These are phyloP conservation scores for Procambarus virginalis DNA, from an alignment of 1,140 invertebrate genomes.

Conservation along the genomic window DNA sequence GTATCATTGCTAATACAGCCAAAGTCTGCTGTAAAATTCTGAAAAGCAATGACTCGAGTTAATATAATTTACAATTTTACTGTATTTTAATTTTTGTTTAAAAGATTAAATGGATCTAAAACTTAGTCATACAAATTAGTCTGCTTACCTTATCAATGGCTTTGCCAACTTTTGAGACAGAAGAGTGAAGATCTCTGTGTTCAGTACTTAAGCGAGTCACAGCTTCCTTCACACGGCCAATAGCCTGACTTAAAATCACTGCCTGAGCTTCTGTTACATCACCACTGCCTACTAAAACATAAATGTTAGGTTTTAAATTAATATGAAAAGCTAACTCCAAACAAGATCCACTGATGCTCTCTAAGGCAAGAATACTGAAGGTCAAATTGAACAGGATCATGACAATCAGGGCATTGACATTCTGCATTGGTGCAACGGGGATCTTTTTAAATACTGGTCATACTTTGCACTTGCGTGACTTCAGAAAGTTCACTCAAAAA, in stretches of 20 bases:
- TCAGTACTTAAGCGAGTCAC: conserved; percentile 75
- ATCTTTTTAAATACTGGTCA: not conserved
- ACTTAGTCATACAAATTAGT: not conserved
- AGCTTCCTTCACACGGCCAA: conserved; percentile 58
- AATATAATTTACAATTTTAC: not conserved
- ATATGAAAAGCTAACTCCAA: not conserved
- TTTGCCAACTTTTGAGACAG: conserved; percentile 97
- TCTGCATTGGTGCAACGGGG: not conserved
- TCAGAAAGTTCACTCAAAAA: too few relatives aligned
- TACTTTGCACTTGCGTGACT: too few relatives aligned
- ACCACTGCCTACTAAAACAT: conserved; percentile 32
- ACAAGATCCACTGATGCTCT: not conserved
- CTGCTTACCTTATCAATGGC: conserved; percentile 88
- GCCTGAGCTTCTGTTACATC: conserved; percentile 60
- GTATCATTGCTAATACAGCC: conserved; percentile 90
- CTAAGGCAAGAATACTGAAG: not conserved
- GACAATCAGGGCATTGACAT: not conserved
- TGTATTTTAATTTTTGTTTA: too few relatives aligned
- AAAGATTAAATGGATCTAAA: not conserved
- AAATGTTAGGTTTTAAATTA: not conserved
- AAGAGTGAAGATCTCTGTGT: conserved; percentile 86
- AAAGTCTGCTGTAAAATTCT: conserved; percentile 95
- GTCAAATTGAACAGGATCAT: not conserved
- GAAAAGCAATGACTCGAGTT: not conserved
- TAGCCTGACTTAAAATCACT: conserved; percentile 49